Percentiles rank a stretch among this genome's conserved stretches.
Conservation (phyloP, 2,113 vertebrate species). For the Alethe diademata region DNA sequence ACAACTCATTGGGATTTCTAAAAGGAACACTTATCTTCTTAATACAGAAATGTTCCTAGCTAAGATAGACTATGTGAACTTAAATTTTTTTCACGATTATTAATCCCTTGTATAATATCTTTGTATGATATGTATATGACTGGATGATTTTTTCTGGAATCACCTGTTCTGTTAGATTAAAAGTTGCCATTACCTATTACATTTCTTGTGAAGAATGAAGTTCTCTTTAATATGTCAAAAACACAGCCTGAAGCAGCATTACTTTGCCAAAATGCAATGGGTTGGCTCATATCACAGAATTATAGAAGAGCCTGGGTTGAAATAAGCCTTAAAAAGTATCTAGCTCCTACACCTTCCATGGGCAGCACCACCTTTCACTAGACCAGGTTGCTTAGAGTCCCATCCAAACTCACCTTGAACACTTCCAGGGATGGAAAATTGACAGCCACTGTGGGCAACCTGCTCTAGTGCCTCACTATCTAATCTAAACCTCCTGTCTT, state of each 20-base stretch:
- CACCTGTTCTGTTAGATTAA: background rate
- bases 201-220: background rate
- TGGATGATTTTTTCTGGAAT: background rate
- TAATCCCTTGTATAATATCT: background rate
- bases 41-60: background rate
- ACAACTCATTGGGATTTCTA: background rate
- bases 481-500: background rate
- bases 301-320: background rate
- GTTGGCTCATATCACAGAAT: background rate
- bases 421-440: background rate
- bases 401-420: rapidly evolving
- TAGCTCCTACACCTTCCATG: background rate
- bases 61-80: background rate
- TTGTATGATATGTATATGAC: background rate
- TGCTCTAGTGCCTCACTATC: background rate
- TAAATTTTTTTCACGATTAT: background rate
- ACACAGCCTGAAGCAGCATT: background rate
- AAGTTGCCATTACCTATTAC: background rate
- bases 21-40: background rate
- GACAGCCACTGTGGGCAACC: background rate
- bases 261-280: background rate
- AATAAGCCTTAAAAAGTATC: background rate
- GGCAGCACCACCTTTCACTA: background rate
- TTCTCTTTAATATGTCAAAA: background rate
- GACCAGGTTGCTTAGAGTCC: rapidly evolving